phyloP scores from a whole-genome alignment of 2,797 vertebrate species.

The Muscicapa comitata region DNA sequence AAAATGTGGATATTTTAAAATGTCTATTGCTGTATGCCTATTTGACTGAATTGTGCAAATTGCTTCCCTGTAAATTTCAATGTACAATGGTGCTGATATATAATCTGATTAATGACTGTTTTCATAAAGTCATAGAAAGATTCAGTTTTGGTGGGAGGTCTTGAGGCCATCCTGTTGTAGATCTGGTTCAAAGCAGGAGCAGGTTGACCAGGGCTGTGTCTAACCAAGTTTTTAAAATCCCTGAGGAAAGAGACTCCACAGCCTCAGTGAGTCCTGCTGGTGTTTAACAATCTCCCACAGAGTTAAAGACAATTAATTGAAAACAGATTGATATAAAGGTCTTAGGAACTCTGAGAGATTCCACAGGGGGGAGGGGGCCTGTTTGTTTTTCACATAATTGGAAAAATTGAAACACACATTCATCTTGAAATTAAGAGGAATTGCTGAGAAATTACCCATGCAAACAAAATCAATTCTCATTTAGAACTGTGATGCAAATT shows the following conservation, averaged over 20 bases:
- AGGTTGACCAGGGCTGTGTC: background rate
- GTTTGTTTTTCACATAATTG: background rate
- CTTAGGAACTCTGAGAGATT: background rate
- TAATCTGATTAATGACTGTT: background rate
- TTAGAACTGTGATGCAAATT: background rate
- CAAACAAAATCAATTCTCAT: conserved; percentile 7
- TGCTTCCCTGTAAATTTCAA: background rate
- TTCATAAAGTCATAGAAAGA: background rate
- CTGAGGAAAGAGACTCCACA: background rate
- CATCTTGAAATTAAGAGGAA: background rate
- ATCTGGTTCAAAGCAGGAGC: background rate
- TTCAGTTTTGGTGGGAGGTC: background rate
- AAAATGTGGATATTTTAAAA: background rate
- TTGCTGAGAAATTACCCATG: conserved; percentile 8
- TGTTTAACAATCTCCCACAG: background rate
- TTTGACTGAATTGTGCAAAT: background rate
- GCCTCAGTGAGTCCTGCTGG: background rate
- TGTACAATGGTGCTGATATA: rapidly evolving
- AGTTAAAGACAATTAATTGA: background rate
- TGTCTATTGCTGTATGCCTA: background rate
- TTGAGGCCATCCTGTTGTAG: background rate
- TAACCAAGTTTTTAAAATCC: background rate
- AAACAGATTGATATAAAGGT: background rate
- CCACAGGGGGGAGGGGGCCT: rapidly evolving
- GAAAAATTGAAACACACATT: background rate